A percentile compares a stretch with the other conserved stretches of the same genome.
phyloP scores from a whole-genome alignment of 2,888 invertebrate species.

The Diarsia dahlii region DNA sequence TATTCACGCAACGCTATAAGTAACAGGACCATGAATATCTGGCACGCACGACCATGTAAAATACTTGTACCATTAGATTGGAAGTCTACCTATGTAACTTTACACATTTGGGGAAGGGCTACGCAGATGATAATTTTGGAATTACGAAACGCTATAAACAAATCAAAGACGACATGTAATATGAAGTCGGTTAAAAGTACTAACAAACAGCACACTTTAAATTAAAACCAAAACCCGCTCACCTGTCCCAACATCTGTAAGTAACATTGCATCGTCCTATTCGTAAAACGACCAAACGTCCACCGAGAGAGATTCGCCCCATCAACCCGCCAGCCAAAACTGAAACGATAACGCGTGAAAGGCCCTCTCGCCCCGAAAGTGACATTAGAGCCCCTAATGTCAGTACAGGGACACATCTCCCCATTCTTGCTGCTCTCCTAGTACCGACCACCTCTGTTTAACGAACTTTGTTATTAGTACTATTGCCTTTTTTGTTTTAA shows the following conservation, averaged over 20 bases:
- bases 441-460: slow-evolving; percentile 66
- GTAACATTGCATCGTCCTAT: slow-evolving; percentile 54
- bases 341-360: slow-evolving; percentile 69
- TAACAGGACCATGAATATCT: no score
- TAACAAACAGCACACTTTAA: neutral
- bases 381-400: slow-evolving; percentile 68
- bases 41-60: no score
- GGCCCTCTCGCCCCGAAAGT: slow-evolving; percentile 63
- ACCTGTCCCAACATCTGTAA: slow-evolving; percentile 38
- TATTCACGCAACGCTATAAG: neutral
- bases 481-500: slow-evolving; percentile 66
- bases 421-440: slow-evolving; percentile 64
- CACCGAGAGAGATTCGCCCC: slow-evolving; percentile 65
- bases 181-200: neutral
- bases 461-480: slow-evolving; percentile 71
- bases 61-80: no score
- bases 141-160: neutral
- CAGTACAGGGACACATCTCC: slow-evolving; percentile 70
- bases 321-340: slow-evolving; percentile 63
- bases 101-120: no score
- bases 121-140: no score
- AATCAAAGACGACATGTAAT: neutral
- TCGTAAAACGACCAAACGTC: slow-evolving; percentile 61
- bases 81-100: no score
- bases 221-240: slow-evolving; percentile 27